A percentile compares a stretch with the other conserved stretches of the same genome.
Conservation (phyloP, 2,113 vertebrate species). For the Oryzias celebensis region DNA sequence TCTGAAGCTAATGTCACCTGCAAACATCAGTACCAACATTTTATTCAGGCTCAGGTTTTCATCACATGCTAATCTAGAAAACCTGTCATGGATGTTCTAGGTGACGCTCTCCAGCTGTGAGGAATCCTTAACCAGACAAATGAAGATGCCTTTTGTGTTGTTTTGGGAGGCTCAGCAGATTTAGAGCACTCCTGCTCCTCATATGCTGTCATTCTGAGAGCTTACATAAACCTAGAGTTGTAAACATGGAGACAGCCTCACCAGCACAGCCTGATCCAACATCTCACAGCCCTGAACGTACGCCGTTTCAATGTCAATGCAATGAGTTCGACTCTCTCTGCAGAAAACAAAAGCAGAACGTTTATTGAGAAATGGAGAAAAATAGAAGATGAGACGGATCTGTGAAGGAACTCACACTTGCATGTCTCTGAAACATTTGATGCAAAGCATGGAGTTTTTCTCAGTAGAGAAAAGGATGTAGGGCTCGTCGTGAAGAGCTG, state of each 20-base stretch:
- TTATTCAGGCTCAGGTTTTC: background rate
- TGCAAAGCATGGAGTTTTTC: slow-evolving; percentile 94
- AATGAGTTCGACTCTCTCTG: slow-evolving; percentile 91
- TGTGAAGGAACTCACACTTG: slow-evolving; percentile 82
- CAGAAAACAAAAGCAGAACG: background rate
- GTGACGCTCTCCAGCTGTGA: too few species aligned
- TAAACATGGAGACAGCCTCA: slow-evolving; percentile 56
- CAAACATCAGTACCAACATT: background rate
- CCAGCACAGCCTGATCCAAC: slow-evolving; percentile 91
- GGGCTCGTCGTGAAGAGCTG: slow-evolving; percentile 90
- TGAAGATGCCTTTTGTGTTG: too few species aligned
- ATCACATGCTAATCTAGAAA: too few species aligned
- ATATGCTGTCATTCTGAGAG: background rate
- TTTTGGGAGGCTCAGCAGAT: too few species aligned
- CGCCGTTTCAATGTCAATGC: slow-evolving; percentile 92
- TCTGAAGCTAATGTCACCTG: background rate
- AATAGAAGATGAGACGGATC: too few species aligned
- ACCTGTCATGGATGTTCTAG: too few species aligned
- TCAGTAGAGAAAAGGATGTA: slow-evolving; percentile 95
- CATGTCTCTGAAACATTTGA: slow-evolving; percentile 96
- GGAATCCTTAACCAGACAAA: too few species aligned
- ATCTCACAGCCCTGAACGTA: slow-evolving; percentile 92
- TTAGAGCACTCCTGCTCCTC: background rate
- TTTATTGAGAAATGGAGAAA: background rate
- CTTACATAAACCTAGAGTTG: background rate